Evolutionary conservation across 2,113 vertebrate genomes (phyloP).

Genomic region (Proterorhinus semilunaris): DNA sequence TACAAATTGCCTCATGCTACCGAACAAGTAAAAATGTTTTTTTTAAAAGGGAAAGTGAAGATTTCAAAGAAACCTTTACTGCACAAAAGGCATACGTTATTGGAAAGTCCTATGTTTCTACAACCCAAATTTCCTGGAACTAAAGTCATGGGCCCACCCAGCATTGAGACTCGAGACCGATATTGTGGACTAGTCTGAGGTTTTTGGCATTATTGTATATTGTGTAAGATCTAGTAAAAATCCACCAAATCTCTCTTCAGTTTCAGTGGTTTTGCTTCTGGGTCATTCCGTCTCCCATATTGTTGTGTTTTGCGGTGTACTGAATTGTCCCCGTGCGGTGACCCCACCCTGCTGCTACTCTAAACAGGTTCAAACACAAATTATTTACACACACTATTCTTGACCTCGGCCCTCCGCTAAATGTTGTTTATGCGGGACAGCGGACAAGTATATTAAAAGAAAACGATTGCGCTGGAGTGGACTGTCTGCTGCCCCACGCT

Average conservation of each 20-base stretch:
- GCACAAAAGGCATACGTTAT: neutral
- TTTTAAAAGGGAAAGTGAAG: no score
- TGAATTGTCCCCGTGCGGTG: slow-evolving; percentile 54
- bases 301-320: slow-evolving; percentile 46
- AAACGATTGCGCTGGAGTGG: slow-evolving; percentile 31
- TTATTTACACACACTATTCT: slow-evolving; percentile 58
- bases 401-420: slow-evolving; percentile 35
- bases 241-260: slow-evolving; percentile 18
- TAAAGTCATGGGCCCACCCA: slow-evolving; percentile 4
- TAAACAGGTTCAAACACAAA: slow-evolving; percentile 60
- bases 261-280: slow-evolving; percentile 3
- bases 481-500: slow-evolving; percentile 4
- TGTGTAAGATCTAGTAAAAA: slow-evolving; percentile 9
- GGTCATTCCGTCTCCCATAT: slow-evolving; percentile 24
- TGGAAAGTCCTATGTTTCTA: neutral
- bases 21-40: no score
- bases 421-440: slow-evolving; percentile 44
- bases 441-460: slow-evolving; percentile 51
- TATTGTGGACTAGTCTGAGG: no score
- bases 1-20: no score
- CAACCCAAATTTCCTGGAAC: slow-evolving; percentile 1
- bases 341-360: slow-evolving; percentile 51
- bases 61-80: no score
- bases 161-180: neutral
- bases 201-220: neutral